These are phyloP conservation scores for Falco columbarius DNA, from an alignment of 2,797 vertebrate genomes.

Conservation along the genomic window DNA sequence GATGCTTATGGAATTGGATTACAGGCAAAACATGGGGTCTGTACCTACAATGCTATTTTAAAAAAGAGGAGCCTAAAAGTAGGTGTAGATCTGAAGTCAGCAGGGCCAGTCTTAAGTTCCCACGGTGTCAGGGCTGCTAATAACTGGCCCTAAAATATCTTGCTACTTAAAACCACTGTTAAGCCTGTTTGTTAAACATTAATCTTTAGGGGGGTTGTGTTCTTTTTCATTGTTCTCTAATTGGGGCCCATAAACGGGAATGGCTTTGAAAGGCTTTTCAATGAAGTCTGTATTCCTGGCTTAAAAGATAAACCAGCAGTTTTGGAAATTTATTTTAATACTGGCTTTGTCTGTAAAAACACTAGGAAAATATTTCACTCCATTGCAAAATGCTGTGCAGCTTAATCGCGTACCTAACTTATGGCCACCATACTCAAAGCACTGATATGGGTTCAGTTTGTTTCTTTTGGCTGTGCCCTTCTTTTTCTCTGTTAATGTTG, in stretches of 20 bases:
- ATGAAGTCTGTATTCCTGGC: neutral
- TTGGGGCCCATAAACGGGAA: neutral
- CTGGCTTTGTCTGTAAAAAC: neutral
- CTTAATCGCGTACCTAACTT: neutral
- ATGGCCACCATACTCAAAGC: neutral
- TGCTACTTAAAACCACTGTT: constrained; percentile 5
- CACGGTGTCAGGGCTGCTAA: neutral
- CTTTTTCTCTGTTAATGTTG: neutral
- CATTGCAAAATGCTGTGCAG: neutral
- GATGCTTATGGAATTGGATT: neutral
- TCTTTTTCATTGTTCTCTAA: neutral
- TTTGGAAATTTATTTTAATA: neutral
- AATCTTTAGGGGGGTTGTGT: neutral
- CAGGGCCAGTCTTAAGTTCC: neutral
- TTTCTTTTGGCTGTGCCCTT: neutral
- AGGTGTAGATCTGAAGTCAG: neutral
- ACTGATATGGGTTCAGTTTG: neutral
- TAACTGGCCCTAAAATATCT: neutral
- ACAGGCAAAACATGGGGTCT: neutral
- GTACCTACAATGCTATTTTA: neutral
- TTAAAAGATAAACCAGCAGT: neutral
- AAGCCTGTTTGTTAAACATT: neutral
- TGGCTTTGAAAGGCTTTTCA: neutral
- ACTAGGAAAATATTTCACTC: neutral
- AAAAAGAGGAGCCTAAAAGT: neutral